Conservation (phyloP, 1,140 invertebrate genomes). For the Drosophila mojavensis region DNA sequence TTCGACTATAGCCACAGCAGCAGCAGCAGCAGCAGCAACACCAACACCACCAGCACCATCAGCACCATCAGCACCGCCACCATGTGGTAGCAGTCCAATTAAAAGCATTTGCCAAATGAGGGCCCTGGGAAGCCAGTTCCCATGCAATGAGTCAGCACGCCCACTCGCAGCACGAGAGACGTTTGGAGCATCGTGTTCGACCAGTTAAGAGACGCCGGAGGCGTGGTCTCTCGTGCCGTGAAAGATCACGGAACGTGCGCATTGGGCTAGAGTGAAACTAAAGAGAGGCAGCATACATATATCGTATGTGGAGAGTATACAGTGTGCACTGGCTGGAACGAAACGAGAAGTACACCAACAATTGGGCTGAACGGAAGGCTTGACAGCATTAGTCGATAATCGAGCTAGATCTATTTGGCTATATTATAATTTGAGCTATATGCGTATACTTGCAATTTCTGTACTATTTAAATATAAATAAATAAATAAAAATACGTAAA, state of each 20-base stretch:
- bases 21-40: too few relatives aligned
- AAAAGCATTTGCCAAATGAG: constrained; percentile 61
- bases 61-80: constrained; percentile 4
- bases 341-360: background rate
- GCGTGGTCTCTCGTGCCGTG: constrained; percentile 11
- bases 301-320: background rate
- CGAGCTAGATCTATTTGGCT: too few relatives aligned
- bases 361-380: too few relatives aligned
- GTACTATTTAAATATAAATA: too few relatives aligned
- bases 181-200: constrained; percentile 1
- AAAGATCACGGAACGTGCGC: constrained; percentile 4
- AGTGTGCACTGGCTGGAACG: constrained; percentile 5
- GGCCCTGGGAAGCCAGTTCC: constrained; percentile 36
- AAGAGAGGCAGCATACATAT: background rate
- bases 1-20: constrained; percentile 8
- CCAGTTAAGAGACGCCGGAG: constrained; percentile 13
- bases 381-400: too few relatives aligned
- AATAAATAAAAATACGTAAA: too few relatives aligned
- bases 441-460: too few relatives aligned
- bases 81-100: constrained; percentile 73
- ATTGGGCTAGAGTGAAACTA: background rate
- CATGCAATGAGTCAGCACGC: constrained; percentile 33
- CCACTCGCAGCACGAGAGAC: constrained; percentile 7
- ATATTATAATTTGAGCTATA: too few relatives aligned
- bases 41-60: too few relatives aligned